phyloP scores from a whole-genome alignment of 1,140 invertebrate species.

The Polyergus mexicanus region DNA sequence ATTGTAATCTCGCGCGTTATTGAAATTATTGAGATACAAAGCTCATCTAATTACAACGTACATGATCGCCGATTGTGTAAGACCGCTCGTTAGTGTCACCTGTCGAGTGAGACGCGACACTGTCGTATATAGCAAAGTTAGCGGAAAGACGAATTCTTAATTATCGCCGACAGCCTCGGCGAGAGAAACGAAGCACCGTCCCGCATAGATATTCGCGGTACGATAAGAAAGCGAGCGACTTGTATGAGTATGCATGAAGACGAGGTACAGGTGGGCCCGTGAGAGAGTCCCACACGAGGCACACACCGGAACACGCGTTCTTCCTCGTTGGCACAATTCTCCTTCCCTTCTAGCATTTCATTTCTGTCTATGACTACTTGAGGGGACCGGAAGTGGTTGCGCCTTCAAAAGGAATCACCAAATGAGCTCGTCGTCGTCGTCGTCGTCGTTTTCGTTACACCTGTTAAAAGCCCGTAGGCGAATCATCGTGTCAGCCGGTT shows the following conservation, averaged over 20 bases:
- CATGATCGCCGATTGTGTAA: neutral
- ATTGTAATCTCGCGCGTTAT: too few species aligned
- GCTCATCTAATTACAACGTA: constrained; percentile 6
- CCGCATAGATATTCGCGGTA: constrained; percentile 67
- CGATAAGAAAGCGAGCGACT: constrained; percentile 61
- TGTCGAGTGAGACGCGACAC: constrained; percentile 50
- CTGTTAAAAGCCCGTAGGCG: constrained; percentile 30
- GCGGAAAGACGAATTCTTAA: constrained; percentile 66
- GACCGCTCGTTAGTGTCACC: constrained; percentile 38
- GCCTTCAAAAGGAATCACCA: constrained; percentile 57
- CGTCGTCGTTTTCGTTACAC: constrained; percentile 34
- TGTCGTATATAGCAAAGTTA: constrained; percentile 30
- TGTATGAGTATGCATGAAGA: constrained; percentile 44
- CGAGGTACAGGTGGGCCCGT: constrained; percentile 80
- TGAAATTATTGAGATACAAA: neutral
- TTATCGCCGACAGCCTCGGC: constrained; percentile 62
- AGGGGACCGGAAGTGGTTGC: constrained; percentile 64
- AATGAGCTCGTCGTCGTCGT: constrained; percentile 44
- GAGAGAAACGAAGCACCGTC: neutral
- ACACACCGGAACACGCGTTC: constrained; percentile 83
- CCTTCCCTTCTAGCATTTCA: neutral
- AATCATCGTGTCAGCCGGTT: constrained; percentile 27
- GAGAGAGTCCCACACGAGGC: constrained; percentile 85
- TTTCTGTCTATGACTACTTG: constrained; percentile 35
- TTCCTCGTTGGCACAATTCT: neutral